Conservation (phyloP, 1,140 invertebrate species). For the Microplitis demolitor region DNA sequence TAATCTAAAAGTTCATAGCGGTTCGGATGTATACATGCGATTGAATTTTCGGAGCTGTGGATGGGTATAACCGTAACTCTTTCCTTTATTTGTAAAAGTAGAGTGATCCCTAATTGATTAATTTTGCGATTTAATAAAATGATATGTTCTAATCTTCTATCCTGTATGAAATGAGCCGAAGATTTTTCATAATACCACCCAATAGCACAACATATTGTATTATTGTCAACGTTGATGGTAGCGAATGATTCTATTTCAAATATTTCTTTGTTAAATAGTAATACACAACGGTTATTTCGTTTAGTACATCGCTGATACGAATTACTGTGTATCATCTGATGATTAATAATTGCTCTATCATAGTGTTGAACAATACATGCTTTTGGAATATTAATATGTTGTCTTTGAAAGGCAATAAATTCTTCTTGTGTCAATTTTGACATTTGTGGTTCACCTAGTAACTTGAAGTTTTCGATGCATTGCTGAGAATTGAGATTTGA, state of each 20-base stretch:
- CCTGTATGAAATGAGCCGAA: no score
- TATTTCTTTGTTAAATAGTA: not conserved
- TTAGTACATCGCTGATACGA: not conserved
- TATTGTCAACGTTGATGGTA: not conserved
- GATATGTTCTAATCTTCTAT: no score
- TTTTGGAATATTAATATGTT: not conserved
- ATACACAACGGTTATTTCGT: not conserved
- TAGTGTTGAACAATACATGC: not conserved
- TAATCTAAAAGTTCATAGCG: no score
- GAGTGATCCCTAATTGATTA: no score
- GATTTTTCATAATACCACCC: not conserved
- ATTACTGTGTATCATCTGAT: not conserved
- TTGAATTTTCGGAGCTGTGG: no score
- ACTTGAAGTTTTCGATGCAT: not conserved
- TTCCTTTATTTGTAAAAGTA: no score
- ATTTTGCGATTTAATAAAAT: no score
- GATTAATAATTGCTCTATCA: not conserved
- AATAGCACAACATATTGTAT: not conserved
- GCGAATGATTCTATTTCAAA: not conserved
- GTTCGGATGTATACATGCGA: no score
- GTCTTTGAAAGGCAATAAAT: not conserved
- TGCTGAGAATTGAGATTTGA: not conserved
- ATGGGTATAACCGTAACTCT: no score
- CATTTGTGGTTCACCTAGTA: not conserved
- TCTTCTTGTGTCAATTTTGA: not conserved